Evolutionary conservation across 2,113 vertebrate species (phyloP), one percentile per base, ranked within the genome.

Genomic region (Salvelinus fontinalis): DNA sequence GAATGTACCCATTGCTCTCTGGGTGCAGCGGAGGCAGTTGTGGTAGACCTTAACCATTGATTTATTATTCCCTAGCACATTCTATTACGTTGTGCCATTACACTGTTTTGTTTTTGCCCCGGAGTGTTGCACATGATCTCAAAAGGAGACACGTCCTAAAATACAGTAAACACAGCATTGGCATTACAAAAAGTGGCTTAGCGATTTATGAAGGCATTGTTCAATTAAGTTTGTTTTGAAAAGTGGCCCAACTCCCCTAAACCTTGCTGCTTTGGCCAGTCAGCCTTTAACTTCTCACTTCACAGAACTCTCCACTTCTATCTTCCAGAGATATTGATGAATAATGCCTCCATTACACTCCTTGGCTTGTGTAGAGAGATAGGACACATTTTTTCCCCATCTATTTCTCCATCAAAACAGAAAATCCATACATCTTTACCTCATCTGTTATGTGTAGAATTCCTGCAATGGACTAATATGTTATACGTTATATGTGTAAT

Each of bases 191-290:
- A 7, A 48, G 54, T n/a, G 6, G 22, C 71, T 49, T 11, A 39
- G 6, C 20, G 31, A 78, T 81, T 73, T 71, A 80, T 78, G 71
- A 75, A 81, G 67, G 62, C 69, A 69, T 83, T 27, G 75, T 77
- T 79, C 64, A 54, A 75, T 80, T 62, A 79, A 8, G 22, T 31
- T 6, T 68, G 62, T 82, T 74, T 60, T 70, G 51, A 67, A 8
- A 75, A 71, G 1, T 62, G 22, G 54, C 27, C 59, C 59, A 31
- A 73, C 73, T 22, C 18, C 49, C 60, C 70, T 27, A 74, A 29
- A 66, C 31, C 71, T 54, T 34, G n/a, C 29, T 75, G 34, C 2
- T 16, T 68, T 71, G 48, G 64, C 51, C 29, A 20, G 26, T 22
- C 0, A 57, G 5, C 3, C 60, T 71, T 22, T 67, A n/a, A 13